Evolutionary conservation across 2,113 vertebrate genomes (phyloP).

Genomic region (Pelobates fuscus): DNA sequence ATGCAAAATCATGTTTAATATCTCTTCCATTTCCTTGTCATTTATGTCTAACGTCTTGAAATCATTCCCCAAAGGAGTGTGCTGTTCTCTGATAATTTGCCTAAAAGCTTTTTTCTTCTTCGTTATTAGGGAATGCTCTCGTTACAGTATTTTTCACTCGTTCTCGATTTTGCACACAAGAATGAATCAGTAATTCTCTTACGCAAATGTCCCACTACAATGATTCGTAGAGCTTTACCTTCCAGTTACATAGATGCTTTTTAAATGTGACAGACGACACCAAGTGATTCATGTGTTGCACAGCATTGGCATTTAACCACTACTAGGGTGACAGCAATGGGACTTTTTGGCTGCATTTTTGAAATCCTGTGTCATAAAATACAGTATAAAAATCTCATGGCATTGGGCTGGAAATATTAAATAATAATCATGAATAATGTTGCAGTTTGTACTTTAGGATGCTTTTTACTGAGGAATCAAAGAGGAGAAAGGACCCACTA

Average conservation of each 20-base stretch:
- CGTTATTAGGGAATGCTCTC: conserved; percentile 7
- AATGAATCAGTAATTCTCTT: conserved; percentile 28
- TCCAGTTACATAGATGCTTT: not conserved
- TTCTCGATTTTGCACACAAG: conserved; percentile 1
- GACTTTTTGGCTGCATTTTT: conserved; percentile 10
- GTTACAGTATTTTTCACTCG: conserved; percentile 21
- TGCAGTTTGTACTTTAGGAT: not conserved
- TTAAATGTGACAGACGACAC: conserved; percentile 6
- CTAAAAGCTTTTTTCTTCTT: conserved; percentile 48
- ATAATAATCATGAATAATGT: conserved; percentile 19
- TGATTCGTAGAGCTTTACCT: conserved; percentile 13
- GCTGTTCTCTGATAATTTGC: conserved; percentile 37
- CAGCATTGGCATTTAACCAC: not conserved
- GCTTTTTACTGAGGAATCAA: too few species aligned
- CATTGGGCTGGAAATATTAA: not conserved
- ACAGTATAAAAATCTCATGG: not conserved
- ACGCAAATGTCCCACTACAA: not conserved
- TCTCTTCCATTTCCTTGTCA: conserved; percentile 44
- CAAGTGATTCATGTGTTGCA: conserved; percentile 17
- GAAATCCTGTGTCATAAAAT: not conserved
- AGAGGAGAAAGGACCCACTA: not conserved
- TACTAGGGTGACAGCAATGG: not conserved
- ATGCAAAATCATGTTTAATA: conserved; percentile 52
- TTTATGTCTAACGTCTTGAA: conserved; percentile 44
- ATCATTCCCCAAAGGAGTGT: conserved; percentile 38